phyloP scores from a whole-genome alignment of 2,888 invertebrate genomes.

The Andrena camellia region DNA sequence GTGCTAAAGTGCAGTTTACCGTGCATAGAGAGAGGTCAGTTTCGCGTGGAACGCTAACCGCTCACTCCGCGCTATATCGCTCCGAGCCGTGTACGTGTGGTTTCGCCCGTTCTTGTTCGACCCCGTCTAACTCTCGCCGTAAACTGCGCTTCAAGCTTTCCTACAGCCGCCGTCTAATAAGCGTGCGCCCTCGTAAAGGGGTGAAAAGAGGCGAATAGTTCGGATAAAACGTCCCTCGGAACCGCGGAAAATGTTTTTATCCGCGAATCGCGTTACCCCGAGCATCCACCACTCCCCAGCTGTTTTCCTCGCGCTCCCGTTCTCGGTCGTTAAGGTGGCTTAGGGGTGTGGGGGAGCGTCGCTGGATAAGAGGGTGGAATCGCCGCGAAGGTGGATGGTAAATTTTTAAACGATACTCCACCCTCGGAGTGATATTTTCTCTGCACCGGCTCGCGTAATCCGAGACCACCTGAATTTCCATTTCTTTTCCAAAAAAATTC shows the following conservation, averaged over 20 bases:
- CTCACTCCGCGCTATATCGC: constrained; percentile 56
- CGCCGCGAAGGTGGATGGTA: constrained; percentile 21
- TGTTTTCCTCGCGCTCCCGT: not conserved
- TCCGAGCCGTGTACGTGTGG: constrained; percentile 44
- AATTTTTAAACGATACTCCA: constrained; percentile 32
- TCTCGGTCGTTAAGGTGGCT: not conserved
- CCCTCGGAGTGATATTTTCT: constrained; percentile 12
- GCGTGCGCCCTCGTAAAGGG: constrained; percentile 37
- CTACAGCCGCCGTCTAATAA: constrained; percentile 57
- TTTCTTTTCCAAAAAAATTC: not conserved
- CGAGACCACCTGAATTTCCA: not conserved
- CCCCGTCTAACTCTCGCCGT: constrained; percentile 49
- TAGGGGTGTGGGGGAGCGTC: not conserved
- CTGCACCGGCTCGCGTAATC: not conserved
- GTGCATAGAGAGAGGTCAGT: constrained; percentile 71
- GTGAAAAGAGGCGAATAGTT: constrained; percentile 40
- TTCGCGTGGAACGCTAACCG: constrained; percentile 73
- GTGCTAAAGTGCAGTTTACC: constrained; percentile 75
- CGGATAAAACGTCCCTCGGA: constrained; percentile 30
- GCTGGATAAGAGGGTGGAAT: constrained; percentile 27
- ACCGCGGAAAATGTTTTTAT: constrained; percentile 39
- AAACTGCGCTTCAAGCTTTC: constrained; percentile 62
- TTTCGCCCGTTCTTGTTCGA: constrained; percentile 56
- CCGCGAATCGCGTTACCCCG: constrained; percentile 19
- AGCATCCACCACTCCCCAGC: not conserved